A percentile compares a stretch with the other conserved stretches of the same genome.
Evolutionary conservation across 1,140 invertebrate genomes (phyloP).

Genomic region (Ruditapes philippinarum): DNA sequence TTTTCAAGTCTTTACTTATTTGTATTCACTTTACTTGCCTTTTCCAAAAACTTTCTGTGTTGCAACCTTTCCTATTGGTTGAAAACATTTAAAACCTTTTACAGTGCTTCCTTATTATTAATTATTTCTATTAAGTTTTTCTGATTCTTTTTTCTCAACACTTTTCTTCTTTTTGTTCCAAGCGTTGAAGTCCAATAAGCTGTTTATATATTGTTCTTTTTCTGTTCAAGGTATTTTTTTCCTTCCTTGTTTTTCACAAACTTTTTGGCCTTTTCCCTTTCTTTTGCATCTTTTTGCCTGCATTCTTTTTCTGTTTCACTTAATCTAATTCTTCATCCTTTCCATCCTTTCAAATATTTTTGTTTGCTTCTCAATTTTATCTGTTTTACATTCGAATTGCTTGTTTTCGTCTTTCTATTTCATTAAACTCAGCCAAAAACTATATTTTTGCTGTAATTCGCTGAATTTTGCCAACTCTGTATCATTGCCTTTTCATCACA

Average conservation of each 20-base stretch:
- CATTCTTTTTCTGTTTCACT: neutral
- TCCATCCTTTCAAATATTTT: neutral
- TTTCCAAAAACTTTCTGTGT: no score
- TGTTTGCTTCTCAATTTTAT: neutral
- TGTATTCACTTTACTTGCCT: no score
- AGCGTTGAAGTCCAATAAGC: neutral
- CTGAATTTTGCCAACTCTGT: neutral
- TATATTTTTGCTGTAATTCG: slow-evolving; percentile 35
- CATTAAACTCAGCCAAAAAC: slow-evolving; percentile 58
- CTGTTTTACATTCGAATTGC: slow-evolving; percentile 25
- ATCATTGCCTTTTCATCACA: no score
- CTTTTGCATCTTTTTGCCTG: neutral
- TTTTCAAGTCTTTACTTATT: no score
- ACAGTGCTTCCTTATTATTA: no score
- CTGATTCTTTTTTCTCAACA: slow-evolving; percentile 11
- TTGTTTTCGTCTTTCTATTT: slow-evolving; percentile 52
- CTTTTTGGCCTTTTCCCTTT: neutral
- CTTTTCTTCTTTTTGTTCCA: slow-evolving; percentile 10
- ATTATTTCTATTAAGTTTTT: no score
- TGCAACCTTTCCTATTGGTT: no score
- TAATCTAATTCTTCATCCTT: neutral
- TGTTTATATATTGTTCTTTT: neutral
- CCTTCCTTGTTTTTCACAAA: neutral
- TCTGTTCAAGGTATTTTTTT: neutral
- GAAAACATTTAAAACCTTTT: no score